These are phyloP conservation scores for Drosophila anomelani DNA, from an alignment of 2,888 invertebrate species.

Conservation along the genomic window DNA sequence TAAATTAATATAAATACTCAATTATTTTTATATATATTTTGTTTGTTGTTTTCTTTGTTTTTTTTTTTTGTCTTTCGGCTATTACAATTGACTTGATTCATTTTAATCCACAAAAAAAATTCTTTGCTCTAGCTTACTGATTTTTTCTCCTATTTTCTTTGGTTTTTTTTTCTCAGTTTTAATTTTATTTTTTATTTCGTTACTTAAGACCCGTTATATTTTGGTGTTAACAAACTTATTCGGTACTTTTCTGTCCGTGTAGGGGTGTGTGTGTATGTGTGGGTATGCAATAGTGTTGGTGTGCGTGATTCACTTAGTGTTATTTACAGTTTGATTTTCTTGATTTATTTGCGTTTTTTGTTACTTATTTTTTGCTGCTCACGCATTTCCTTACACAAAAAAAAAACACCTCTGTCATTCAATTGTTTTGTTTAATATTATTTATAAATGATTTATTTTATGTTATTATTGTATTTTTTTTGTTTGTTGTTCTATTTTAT, in stretches of 20 bases:
- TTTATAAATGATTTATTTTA: slow-evolving; percentile 30
- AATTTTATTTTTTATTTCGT: slow-evolving; percentile 21
- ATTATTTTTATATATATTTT: slow-evolving; percentile 20
- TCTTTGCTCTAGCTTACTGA: slow-evolving; percentile 47
- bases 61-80: slow-evolving; percentile 26
- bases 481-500: not conserved
- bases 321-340: slow-evolving; percentile 57
- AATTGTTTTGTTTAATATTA: slow-evolving; percentile 29
- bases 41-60: no score
- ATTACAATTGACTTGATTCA: slow-evolving; percentile 66
- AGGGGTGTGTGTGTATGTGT: slow-evolving; percentile 16
- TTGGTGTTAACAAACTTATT: slow-evolving; percentile 66
- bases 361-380: slow-evolving; percentile 34
- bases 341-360: slow-evolving; percentile 12
- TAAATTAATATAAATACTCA: slow-evolving; percentile 35
- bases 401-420: slow-evolving; percentile 30
- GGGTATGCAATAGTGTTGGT: slow-evolving; percentile 20
- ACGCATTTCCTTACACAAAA: slow-evolving; percentile 32
- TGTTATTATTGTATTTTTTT: slow-evolving; percentile 3
- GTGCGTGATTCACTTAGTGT: slow-evolving; percentile 51
- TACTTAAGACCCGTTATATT: slow-evolving; percentile 65
- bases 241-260: slow-evolving; percentile 22
- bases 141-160: slow-evolving; percentile 16
- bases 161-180: slow-evolving; percentile 5
- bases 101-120: slow-evolving; percentile 53